phyloP scores from a whole-genome alignment of 2,888 invertebrate species.

The Phalera bucephala region DNA sequence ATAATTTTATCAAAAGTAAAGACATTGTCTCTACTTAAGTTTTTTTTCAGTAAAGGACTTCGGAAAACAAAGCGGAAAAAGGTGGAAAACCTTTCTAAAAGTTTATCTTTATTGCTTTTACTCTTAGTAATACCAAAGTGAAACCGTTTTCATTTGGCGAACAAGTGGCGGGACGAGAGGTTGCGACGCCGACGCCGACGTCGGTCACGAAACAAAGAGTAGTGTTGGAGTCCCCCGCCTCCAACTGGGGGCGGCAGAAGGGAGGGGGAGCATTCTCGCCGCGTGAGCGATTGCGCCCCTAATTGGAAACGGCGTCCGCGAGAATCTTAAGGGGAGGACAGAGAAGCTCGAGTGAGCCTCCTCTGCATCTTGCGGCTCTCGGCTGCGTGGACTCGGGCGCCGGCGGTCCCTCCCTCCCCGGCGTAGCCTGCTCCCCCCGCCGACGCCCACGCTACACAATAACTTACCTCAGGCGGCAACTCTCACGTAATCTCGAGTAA shows the following conservation, averaged over 20 bases:
- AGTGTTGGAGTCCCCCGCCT: slow-evolving; percentile 39
- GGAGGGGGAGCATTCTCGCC: slow-evolving; percentile 56
- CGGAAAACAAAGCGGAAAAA: slow-evolving; percentile 48
- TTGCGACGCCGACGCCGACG: slow-evolving; percentile 46
- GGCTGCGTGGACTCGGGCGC: slow-evolving; percentile 51
- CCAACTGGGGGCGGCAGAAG: slow-evolving; percentile 50
- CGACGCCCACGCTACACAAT: slow-evolving; percentile 70
- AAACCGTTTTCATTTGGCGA: slow-evolving; percentile 78
- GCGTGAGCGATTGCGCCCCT: slow-evolving; percentile 83
- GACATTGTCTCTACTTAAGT: no score
- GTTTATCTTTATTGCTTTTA: slow-evolving; percentile 62
- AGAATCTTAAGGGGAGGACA: slow-evolving; percentile 83
- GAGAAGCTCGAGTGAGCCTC: slow-evolving; percentile 65
- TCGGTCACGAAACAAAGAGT: slow-evolving; percentile 70
- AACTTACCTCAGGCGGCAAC: slow-evolving; percentile 71
- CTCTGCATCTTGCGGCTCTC: slow-evolving; percentile 67
- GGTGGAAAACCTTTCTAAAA: slow-evolving; percentile 59
- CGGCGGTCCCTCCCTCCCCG: slow-evolving; percentile 23
- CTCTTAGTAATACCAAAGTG: slow-evolving; percentile 65
- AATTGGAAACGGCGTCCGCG: slow-evolving; percentile 83
- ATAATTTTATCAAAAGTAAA: no score
- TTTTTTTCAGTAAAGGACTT: no score
- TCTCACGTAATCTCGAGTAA: slow-evolving; percentile 79
- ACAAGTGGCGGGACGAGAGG: slow-evolving; percentile 64
- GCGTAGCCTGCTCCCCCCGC: slow-evolving; percentile 44